These are phyloP conservation scores for Myotis myotis DNA, from an alignment of 2,797 vertebrate genomes.

Conservation along the genomic window DNA sequence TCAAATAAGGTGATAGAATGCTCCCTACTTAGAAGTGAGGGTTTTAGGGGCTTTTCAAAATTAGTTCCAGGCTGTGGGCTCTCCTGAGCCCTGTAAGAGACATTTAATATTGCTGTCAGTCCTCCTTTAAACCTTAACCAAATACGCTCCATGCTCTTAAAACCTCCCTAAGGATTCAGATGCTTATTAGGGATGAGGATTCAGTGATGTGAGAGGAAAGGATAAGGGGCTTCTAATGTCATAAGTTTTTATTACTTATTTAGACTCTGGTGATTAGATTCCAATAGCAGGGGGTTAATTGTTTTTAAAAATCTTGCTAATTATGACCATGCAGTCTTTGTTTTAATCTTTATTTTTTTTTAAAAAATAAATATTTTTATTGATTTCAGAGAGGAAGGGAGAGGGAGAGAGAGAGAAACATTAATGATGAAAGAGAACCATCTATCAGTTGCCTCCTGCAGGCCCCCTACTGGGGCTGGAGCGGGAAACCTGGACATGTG, in stretches of 20 bases:
- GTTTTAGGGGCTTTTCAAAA: constrained; percentile 21
- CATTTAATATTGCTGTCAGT: constrained; percentile 30
- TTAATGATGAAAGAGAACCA: too few relatives aligned
- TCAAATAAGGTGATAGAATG: neutral
- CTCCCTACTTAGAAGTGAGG: constrained; percentile 22
- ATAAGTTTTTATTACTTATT: constrained; percentile 33
- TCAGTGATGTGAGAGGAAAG: neutral
- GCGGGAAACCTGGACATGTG: too few relatives aligned
- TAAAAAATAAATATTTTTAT: too few relatives aligned
- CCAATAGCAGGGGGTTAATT: neutral
- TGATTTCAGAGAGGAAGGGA: too few relatives aligned
- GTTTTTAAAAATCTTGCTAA: neutral
- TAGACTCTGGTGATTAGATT: constrained; percentile 20
- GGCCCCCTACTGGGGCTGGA: too few relatives aligned
- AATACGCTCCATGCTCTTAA: neutral
- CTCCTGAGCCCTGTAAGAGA: neutral
- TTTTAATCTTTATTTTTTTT: too few relatives aligned
- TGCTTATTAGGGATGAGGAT: neutral
- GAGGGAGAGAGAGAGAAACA: too few relatives aligned
- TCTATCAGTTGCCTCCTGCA: too few relatives aligned
- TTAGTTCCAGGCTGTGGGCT: constrained; percentile 18
- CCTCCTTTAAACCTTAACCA: neutral
- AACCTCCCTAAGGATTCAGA: constrained; percentile 17
- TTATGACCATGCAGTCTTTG: neutral
- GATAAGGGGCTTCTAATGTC: neutral